Evolutionary conservation across 2,113 vertebrate species (phyloP).

Genomic region (Ceyx cyanopectus): DNA sequence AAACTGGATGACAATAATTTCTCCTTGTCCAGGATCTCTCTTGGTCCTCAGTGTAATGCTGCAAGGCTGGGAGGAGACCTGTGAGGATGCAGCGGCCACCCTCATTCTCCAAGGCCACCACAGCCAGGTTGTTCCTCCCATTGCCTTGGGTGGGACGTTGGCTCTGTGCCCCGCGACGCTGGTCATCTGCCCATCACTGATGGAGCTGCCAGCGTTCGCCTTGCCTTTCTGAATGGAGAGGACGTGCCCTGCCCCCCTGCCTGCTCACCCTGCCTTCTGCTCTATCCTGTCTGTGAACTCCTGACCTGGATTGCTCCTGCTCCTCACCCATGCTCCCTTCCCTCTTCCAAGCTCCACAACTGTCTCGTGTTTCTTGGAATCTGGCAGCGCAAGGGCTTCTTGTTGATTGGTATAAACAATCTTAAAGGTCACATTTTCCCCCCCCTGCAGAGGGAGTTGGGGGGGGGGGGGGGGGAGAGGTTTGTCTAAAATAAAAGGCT

Average conservation of each 20-base stretch:
- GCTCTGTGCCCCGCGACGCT: accelerated
- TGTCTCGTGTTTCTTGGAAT: slow-evolving; percentile 71
- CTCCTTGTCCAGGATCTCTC: background rate
- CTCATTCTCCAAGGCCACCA: background rate
- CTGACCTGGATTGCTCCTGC: slow-evolving; percentile 60
- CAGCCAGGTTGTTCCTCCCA: background rate
- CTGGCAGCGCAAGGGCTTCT: slow-evolving; percentile 51
- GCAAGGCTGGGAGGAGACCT: background rate
- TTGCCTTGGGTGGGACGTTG: background rate
- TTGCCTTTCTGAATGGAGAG: background rate
- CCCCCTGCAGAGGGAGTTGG: slow-evolving; percentile 45
- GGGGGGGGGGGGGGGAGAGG: background rate
- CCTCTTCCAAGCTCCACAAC: slow-evolving; percentile 47
- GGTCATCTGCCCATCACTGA: background rate
- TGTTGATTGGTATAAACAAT: slow-evolving; percentile 76
- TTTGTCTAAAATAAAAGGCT: slow-evolving; percentile 64
- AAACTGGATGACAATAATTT: background rate
- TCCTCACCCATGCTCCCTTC: slow-evolving; percentile 27
- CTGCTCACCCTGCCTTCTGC: slow-evolving; percentile 6
- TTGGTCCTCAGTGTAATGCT: background rate
- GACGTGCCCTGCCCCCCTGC: background rate
- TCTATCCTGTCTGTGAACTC: slow-evolving; percentile 70
- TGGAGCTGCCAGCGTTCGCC: background rate
- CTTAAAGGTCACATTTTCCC: slow-evolving; percentile 72
- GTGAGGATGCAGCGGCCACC: background rate